A percentile compares a stretch with the other conserved stretches of the same genome.
Evolutionary conservation across 1,140 invertebrate genomes (phyloP).

Genomic region (Drosophila simulans): DNA sequence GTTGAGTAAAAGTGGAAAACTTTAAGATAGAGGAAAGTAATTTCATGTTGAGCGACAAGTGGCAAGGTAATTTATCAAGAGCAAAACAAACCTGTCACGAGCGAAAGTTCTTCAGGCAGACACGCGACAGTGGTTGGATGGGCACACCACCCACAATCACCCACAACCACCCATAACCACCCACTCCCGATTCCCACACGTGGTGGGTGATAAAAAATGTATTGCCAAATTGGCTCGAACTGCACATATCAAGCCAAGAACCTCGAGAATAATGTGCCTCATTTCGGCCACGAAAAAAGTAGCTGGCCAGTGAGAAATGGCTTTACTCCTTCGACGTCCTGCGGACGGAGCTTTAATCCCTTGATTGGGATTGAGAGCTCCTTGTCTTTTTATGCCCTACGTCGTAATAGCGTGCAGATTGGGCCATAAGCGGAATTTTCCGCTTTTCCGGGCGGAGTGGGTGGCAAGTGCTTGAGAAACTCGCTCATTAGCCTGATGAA

Average conservation of each 20-base stretch:
- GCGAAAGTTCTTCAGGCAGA: constrained; percentile 13
- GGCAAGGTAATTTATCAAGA: constrained; percentile 72
- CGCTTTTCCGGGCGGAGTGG: neutral
- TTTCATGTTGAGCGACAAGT: constrained; percentile 64
- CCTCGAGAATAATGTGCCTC: constrained; percentile 46
- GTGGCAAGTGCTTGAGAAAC: constrained; percentile 17
- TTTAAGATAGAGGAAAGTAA: constrained; percentile 49
- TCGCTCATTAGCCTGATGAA: constrained; percentile 31
- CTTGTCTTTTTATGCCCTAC: constrained; percentile 52
- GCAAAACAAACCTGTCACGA: constrained; percentile 37
- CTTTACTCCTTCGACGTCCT: constrained; percentile 4
- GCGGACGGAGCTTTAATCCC: constrained; percentile 31
- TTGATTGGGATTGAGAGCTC: constrained; percentile 53
- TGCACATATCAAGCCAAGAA: constrained; percentile 35
- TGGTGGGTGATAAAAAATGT: constrained; percentile 70
- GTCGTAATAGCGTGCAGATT: constrained; percentile 63
- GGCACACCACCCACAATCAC: neutral
- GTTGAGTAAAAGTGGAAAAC: constrained; percentile 16
- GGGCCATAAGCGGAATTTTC: constrained; percentile 36
- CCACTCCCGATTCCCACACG: constrained; percentile 18
- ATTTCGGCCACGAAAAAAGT: constrained; percentile 14
- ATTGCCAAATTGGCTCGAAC: constrained; percentile 61
- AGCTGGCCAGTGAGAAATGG: constrained; percentile 36
- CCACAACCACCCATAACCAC: constrained; percentile 8
- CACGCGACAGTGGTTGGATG: constrained; percentile 51